These are phyloP conservation scores for Cacoxenus indagator DNA, from an alignment of 2,888 invertebrate species.

Conservation along the genomic window DNA sequence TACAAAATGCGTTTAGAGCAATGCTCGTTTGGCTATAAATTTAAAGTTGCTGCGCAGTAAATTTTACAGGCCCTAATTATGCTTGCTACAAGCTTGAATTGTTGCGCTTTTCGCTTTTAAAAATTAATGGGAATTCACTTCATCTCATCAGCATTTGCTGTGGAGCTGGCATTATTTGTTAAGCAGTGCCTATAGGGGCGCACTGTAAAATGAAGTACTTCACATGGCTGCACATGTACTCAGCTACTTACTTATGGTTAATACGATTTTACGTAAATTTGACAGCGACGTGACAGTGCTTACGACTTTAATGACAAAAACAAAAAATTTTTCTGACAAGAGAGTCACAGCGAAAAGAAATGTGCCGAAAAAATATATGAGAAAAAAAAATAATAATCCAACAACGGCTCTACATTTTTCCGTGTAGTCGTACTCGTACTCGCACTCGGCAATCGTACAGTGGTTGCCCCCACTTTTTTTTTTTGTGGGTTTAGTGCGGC, in stretches of 20 bases:
- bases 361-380: background rate
- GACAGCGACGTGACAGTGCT: slow-evolving; percentile 63
- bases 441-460: too few species aligned
- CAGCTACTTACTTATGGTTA: slow-evolving; percentile 41
- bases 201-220: background rate
- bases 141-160: background rate
- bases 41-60: background rate
- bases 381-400: slow-evolving; percentile 13
- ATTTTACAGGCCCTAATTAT: background rate
- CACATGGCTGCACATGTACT: background rate
- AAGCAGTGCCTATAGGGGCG: slow-evolving; percentile 1
- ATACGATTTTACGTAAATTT: slow-evolving; percentile 56
- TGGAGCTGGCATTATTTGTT: background rate
- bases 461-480: background rate
- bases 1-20: background rate
- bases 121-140: background rate
- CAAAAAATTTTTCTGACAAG: too few species aligned
- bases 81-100: background rate
- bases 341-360: background rate
- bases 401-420: background rate
- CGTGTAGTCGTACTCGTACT: background rate
- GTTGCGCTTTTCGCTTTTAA: background rate
- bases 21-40: background rate
- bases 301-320: slow-evolving; percentile 57
- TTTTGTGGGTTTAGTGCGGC: too few species aligned